phyloP scores from a whole-genome alignment of 2,888 invertebrate species.

The Scaptomyza tumidula region DNA sequence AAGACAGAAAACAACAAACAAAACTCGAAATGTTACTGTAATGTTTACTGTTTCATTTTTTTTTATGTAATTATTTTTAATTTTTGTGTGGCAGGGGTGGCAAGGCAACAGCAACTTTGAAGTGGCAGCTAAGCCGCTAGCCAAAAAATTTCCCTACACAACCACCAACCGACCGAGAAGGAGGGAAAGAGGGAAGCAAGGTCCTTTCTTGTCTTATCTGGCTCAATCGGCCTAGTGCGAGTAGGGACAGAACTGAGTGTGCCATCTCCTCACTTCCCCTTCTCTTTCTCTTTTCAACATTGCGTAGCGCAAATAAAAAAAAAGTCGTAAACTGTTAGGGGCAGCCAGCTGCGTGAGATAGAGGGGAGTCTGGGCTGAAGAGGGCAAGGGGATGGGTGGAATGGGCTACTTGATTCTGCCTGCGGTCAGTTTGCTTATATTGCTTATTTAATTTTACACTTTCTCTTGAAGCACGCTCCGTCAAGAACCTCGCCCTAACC shows the following conservation, averaged over 20 bases:
- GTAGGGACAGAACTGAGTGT: no score
- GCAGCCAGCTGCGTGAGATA: not conserved
- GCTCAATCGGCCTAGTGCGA: conserved; percentile 47
- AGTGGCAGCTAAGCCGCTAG: conserved; percentile 52
- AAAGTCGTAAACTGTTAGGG: conserved; percentile 56
- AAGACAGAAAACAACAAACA: conserved; percentile 20
- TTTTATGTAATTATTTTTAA: conserved; percentile 67
- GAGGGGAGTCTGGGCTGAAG: not conserved
- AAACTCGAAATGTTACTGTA: conserved; percentile 28
- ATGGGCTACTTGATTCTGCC: conserved; percentile 27
- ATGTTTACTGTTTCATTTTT: conserved; percentile 36
- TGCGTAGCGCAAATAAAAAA: conserved; percentile 67
- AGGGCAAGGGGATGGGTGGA: not conserved
- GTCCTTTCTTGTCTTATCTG: conserved; percentile 33
- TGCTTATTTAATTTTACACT: conserved; percentile 74
- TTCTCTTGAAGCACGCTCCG: conserved; percentile 23
- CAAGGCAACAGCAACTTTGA: conserved; percentile 47
- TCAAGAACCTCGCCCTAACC: not conserved
- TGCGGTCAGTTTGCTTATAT: conserved; percentile 73
- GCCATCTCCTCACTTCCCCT: conserved; percentile 6
- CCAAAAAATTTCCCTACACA: not conserved
- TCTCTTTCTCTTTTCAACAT: not conserved
- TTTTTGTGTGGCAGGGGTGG: conserved; percentile 29
- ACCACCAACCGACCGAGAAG: not conserved
- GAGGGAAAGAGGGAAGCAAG: not conserved